Conservation (phyloP, 2,888 invertebrate genomes). For the Lasioglossum lativentre region DNA sequence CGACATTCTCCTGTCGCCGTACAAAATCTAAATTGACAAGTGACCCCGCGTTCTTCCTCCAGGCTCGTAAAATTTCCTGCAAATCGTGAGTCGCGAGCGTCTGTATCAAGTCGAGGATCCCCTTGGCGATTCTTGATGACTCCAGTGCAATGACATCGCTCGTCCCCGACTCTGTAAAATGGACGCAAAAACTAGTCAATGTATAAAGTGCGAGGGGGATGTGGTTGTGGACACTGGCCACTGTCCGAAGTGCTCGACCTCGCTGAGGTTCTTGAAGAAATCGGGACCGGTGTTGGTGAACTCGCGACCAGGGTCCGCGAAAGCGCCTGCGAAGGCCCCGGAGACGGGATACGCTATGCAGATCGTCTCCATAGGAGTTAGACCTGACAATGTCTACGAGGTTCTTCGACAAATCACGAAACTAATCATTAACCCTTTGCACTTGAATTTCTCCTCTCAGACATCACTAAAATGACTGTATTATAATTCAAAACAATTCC, state of each 20-base stretch:
- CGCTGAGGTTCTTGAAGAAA: slow-evolving; percentile 12
- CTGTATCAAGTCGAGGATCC: background rate
- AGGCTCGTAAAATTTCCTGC: background rate
- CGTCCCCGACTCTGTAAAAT: slow-evolving; percentile 27
- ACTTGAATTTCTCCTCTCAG: background rate
- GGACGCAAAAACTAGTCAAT: slow-evolving; percentile 29
- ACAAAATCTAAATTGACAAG: slow-evolving; percentile 50
- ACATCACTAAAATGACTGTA: background rate
- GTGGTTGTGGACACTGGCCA: slow-evolving; percentile 12
- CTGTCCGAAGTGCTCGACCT: slow-evolving; percentile 31
- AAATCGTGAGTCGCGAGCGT: slow-evolving; percentile 12
- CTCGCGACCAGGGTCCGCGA: slow-evolving; percentile 22
- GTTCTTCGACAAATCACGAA: slow-evolving; percentile 40
- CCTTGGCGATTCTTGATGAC: background rate
- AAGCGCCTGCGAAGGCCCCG: slow-evolving; percentile 40
- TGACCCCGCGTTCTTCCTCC: slow-evolving; percentile 20
- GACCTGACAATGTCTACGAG: slow-evolving; percentile 71
- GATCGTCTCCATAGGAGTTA: slow-evolving; percentile 71
- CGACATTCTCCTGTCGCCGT: slow-evolving; percentile 40
- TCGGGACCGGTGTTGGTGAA: background rate
- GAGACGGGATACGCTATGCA: slow-evolving; percentile 65
- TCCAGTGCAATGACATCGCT: slow-evolving; percentile 1
- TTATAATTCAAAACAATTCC: background rate
- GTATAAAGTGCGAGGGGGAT: slow-evolving; percentile 24
- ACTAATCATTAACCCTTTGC: background rate